Conservation (phyloP, 2,888 invertebrate genomes). For the Drosophila kokeensis region DNA sequence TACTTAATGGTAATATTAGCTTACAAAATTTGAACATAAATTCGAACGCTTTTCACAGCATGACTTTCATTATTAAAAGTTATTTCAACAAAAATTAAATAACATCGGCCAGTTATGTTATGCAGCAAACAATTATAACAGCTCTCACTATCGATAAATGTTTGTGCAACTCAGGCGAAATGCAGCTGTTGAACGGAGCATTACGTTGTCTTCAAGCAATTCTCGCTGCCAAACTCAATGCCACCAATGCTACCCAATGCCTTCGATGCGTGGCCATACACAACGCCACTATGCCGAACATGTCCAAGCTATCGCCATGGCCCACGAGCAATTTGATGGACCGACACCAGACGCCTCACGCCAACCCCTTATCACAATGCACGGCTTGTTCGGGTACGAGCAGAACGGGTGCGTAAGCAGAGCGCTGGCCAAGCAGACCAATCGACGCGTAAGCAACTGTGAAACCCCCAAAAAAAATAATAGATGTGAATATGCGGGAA, state of each 20-base stretch:
- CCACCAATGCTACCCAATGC: not conserved
- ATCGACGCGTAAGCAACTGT: constrained; percentile 86
- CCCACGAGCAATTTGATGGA: constrained; percentile 89
- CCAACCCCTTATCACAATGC: constrained; percentile 92
- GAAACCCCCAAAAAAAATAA: not conserved
- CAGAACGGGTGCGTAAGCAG: constrained; percentile 94
- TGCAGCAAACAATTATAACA: not conserved
- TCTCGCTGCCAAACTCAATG: constrained; percentile 18
- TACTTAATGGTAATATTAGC: not conserved
- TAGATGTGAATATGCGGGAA: not conserved
- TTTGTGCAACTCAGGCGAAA: constrained; percentile 35
- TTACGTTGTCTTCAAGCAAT: constrained; percentile 54
- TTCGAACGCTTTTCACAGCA: not conserved
- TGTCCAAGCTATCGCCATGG: constrained; percentile 87
- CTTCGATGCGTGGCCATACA: not conserved
- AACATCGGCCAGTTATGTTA: constrained; percentile 6
- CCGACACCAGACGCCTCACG: constrained; percentile 76
- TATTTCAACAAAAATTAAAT: not conserved
- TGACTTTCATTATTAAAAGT: not conserved
- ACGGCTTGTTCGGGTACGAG: constrained; percentile 95
- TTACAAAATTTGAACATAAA: not conserved
- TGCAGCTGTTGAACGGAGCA: constrained; percentile 57
- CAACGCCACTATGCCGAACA: constrained; percentile 21
- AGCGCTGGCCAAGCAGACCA: constrained; percentile 86
- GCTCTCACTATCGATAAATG: constrained; percentile 25